These are phyloP conservation scores for Astur gentilis DNA, from an alignment of 2,113 vertebrate genomes.

Conservation along the genomic window DNA sequence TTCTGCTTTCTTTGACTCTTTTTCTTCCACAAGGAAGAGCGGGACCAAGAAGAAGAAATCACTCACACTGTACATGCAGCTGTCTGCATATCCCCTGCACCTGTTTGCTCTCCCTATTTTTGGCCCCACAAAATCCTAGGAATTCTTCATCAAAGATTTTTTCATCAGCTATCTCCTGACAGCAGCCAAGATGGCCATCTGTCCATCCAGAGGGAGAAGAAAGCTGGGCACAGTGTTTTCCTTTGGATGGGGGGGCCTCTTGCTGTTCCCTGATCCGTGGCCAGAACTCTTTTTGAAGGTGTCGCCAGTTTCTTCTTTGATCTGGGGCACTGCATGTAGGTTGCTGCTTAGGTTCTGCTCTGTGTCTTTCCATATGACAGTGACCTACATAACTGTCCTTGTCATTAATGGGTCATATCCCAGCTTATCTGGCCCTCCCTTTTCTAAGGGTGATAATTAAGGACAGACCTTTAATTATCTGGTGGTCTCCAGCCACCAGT, in stretches of 20 bases:
- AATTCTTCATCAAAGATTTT: not conserved
- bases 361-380: not conserved
- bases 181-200: not conserved
- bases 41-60: not conserved
- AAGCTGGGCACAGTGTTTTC: not conserved
- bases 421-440: not conserved
- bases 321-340: not conserved
- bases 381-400: slow-evolving; percentile 37
- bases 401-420: not conserved
- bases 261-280: not conserved
- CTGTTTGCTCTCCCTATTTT: not conserved
- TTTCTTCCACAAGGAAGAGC: not conserved
- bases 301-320: not conserved
- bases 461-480: not conserved
- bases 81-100: not conserved
- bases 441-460: not conserved
- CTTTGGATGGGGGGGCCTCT: not conserved
- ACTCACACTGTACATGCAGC: not conserved
- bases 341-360: not conserved
- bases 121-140: not conserved
- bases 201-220: not conserved
- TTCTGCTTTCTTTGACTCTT: not conserved
- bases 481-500: not conserved
- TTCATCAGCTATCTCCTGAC: not conserved
- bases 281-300: not conserved